Evolutionary conservation across 2,888 invertebrate species (phyloP), one percentile per base, ranked within the genome.

Genomic region (Pollenia labialis): DNA sequence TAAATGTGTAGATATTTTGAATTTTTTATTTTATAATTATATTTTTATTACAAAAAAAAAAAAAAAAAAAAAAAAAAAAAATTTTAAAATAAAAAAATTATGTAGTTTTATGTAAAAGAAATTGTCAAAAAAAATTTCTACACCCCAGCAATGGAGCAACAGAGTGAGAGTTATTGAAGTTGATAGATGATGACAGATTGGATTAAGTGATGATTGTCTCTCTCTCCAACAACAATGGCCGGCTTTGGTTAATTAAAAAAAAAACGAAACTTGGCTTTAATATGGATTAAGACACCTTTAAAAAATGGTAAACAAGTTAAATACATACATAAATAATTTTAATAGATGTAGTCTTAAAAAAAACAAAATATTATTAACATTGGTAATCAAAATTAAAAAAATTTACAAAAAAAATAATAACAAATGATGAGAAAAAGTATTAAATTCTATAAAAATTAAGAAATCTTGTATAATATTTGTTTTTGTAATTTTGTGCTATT

Each of bases 1-100:
- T 86, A 75, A 76, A 83, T 86, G 86, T 82, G 75, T 86, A 86
- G 72, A 82, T 76, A 77, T 76, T 75, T 84, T 52, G 50, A 56
- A 83, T n/a, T 62, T 71, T 54, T 77, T 32, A 84, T 71, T 64
- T 85, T 85, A 71, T 62, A 85, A 81, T 60, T 81, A 81, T 81
- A 80, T 74, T 71, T 32, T 85, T 66, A 77, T 54, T 79, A 77
- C 9, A 60, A 9, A 64, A 75, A 54, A 60, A n/a, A 44, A 71
- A 0, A 46, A 48, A 81, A 14, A 77, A 11, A 69, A 52, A 14
- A 72, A 4, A 42, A 66, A 76, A 68, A 60, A 46, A n/a, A n/a
- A n/a, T n/a, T n/a, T n/a, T n/a, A n/a, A n/a, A n/a, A 60, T 66
- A 0, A 56, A 46, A 18, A 50, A 40, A 54, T 14, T 18, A 42